Evolutionary conservation across 2,113 vertebrate species (phyloP), one percentile per base, ranked within the genome.

Genomic region (Falcunculus frontatus): DNA sequence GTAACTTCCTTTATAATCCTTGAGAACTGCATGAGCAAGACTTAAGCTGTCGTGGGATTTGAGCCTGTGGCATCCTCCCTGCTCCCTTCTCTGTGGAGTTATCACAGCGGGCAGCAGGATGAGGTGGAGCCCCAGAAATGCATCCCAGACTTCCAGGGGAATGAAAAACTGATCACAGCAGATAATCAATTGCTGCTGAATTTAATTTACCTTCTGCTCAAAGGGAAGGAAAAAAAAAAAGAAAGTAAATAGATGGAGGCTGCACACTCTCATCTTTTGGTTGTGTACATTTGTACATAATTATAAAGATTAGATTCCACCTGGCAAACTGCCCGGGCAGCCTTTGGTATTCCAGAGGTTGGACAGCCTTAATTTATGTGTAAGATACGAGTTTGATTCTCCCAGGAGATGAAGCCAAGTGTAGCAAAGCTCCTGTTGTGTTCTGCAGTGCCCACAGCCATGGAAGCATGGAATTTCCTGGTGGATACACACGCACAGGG

Each of bases 121-220:
- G n/a, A 49, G 46, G 2, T 65, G 60, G 29, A 67, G 25, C 33
- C 35, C 69, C 69, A 56, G 39, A 65, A 93, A 47, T 75, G 39
- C 50, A 5, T 6, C 55, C 37, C 14, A 17, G 7, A 17, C 29
- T 56, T 84, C 37, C 42, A 32, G 14, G 32, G 42, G 35, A 65
- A 64, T 93, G 69, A 56, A 35, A 55, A 57, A 42, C 35, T 35
- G 41, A 62, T 70, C 50, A 55, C 20, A 79, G 72, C 44, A 81
- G 50, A 35, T 42, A 87, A 42, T 52, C 56, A 39, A 2, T 39
- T 33, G 27, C 70, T 73, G 77, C 12, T 39, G 21, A 78, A 80
- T 60, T 92, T 82, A 85, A 65, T 85, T 93, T 64, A 32, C 44
- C 7, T 90, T 86, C 82, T 70, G 73, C 73, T 89, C 13, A 74